A percentile compares a stretch with the other conserved stretches of the same genome.
phyloP scores from a whole-genome alignment of 2,888 invertebrate genomes.

The Stenurella melanura region DNA sequence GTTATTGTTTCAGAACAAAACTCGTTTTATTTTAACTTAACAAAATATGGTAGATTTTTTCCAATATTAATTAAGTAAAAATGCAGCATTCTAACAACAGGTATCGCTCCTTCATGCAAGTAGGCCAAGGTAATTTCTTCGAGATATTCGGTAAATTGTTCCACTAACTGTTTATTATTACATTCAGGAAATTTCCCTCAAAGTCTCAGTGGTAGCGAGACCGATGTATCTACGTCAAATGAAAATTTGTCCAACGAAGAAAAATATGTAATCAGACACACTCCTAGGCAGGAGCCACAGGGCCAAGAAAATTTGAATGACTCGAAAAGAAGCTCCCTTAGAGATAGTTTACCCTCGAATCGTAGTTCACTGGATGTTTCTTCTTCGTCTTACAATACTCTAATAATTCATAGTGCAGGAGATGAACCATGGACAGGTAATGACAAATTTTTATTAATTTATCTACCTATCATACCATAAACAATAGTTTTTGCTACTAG shows the following conservation, averaged over 20 bases:
- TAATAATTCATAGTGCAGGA: slow-evolving; percentile 86
- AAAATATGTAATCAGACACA: slow-evolving; percentile 87
- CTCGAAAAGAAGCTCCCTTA: slow-evolving; percentile 78
- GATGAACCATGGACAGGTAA: slow-evolving; percentile 83
- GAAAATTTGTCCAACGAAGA: slow-evolving; percentile 92
- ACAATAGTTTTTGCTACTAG: too few relatives aligned
- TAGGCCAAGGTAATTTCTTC: slow-evolving; percentile 61
- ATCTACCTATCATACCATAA: too few relatives aligned
- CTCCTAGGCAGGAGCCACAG: slow-evolving; percentile 91
- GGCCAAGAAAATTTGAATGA: slow-evolving; percentile 87
- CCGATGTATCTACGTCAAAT: slow-evolving; percentile 92
- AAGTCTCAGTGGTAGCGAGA: slow-evolving; percentile 89
- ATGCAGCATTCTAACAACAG: slow-evolving; percentile 67
- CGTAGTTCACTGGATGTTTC: slow-evolving; percentile 84
- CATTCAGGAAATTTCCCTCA: slow-evolving; percentile 77
- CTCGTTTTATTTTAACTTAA: neutral
- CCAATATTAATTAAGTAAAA: slow-evolving; percentile 24
- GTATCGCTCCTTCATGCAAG: slow-evolving; percentile 64
- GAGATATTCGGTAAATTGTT: slow-evolving; percentile 1
- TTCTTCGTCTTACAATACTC: slow-evolving; percentile 87
- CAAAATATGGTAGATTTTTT: slow-evolving; percentile 3
- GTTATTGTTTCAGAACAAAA: neutral
- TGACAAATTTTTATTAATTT: slow-evolving; percentile 42
- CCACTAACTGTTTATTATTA: slow-evolving; percentile 8
- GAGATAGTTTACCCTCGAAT: slow-evolving; percentile 78